Base-by-base conservation (phyloP, 1,140 invertebrate genomes). In the Zaprionus davidi region DNA sequence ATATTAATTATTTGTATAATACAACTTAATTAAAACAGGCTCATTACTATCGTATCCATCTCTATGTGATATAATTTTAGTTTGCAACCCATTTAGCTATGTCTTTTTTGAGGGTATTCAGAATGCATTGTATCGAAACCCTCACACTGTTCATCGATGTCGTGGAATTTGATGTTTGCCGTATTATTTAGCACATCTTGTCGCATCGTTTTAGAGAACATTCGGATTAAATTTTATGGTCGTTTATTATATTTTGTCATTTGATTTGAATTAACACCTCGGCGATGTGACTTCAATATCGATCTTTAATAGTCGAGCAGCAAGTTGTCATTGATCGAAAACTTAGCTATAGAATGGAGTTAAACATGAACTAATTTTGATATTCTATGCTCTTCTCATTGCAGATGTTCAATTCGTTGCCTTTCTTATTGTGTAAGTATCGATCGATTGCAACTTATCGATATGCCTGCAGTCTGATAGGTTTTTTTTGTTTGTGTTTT, bases 191-290 rank as follows among this genome's bases (percentile, higher is more conserved):
- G 70, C 79, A 86, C 83, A 71, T 87, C 56, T 71, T 73, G 31
- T 76, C 63, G 76, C 72, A 82, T 82, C 82, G 76, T 76, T 76
- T 86, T 86, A 79, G 78, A 69, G 60, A 82, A 76, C 57, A 77
- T 70, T 79, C 79, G 73, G 83, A 86, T 86, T 86, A 87, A 80
- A 87, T 86, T 82, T 87, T 86, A 87, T 78, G 83, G 64, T 82
- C 83, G 83, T 86, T 87, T 82, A 86, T 86, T 86, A 86, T 86
- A 79, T 86, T 86, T 86, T 87, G 83, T 86, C 83, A 82, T 87
- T 87, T 86, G 83, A 87, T 86, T 86, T 82, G 24, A 82, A 86
- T 86, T 87, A 86, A 75, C 83, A 87, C 82, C 76, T 65, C 71
- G 70, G 59, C 24, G 70, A 13, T 13, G 41, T 15, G 60, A 65